Evolutionary conservation across 2,797 vertebrate species (phyloP).

Genomic region (Neosalanx taihuensis): DNA sequence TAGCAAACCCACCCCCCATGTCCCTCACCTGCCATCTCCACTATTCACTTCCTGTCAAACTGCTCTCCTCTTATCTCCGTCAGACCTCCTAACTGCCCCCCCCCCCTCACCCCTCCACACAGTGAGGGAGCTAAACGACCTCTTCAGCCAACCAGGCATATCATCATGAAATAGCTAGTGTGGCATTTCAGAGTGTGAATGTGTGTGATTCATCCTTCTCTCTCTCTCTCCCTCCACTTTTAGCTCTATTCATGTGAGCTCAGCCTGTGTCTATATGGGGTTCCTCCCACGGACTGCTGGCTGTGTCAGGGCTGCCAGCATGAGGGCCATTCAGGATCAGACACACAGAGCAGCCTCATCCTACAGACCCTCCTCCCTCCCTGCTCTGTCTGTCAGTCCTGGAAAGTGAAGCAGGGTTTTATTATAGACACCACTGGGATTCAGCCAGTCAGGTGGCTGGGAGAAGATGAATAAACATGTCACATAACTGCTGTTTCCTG

Average conservation of each 20-base stretch:
- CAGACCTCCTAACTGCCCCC: background rate
- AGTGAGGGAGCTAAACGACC: no score
- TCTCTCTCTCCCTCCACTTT: conserved; percentile 41
- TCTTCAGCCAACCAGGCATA: background rate
- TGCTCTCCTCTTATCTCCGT: background rate
- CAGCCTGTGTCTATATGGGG: conserved; percentile 44
- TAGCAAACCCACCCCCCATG: no score
- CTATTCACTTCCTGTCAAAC: no score
- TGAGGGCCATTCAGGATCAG: conserved; percentile 15
- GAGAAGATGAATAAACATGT: no score
- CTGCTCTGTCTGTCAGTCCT: conserved; percentile 20
- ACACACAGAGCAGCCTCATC: conserved; percentile 28
- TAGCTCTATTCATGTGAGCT: conserved; percentile 38
- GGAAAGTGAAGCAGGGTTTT: background rate
- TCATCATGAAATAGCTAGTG: conserved; percentile 61
- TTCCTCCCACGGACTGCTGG: conserved; percentile 23
- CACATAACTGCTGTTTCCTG: no score
- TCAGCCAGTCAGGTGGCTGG: no score
- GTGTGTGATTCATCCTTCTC: conserved; percentile 68
- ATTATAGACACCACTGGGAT: background rate
- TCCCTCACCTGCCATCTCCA: no score
- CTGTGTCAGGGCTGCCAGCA: conserved; percentile 23
- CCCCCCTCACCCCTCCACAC: background rate
- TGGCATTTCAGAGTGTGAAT: conserved; percentile 60
- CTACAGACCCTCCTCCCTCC: background rate